phyloP scores from a whole-genome alignment of 1,140 invertebrate species.

The Patella vulgata region DNA sequence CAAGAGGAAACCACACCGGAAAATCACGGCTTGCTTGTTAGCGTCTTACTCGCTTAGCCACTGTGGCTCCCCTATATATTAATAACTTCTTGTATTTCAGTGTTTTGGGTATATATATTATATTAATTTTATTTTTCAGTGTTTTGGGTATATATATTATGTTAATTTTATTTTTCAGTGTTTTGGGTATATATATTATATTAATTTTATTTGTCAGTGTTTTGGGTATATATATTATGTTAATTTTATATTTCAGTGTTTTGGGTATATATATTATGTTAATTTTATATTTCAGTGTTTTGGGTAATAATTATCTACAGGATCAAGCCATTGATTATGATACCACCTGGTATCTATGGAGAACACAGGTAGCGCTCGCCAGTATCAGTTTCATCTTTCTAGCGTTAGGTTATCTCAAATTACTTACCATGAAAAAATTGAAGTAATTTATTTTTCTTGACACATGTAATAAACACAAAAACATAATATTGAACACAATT shows the following conservation, averaged over 20 bases:
- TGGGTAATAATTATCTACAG: constrained; percentile 47
- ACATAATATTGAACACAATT: too few species aligned
- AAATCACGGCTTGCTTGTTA: too few species aligned
- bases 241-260: too few species aligned
- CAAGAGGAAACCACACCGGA: too few species aligned
- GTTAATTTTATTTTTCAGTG: neutral
- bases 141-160: neutral
- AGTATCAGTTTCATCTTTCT: constrained; percentile 46
- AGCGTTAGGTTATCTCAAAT: constrained; percentile 51
- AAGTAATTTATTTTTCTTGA: constrained; percentile 21
- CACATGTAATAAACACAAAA: too few species aligned
- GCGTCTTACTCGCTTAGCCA: too few species aligned
- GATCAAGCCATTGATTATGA: constrained; percentile 46
- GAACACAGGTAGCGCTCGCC: constrained; percentile 48
- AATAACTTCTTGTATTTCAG: too few species aligned
- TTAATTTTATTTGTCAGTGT: neutral
- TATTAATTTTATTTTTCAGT: constrained; percentile 1
- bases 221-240: neutral
- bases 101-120: too few species aligned
- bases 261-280: too few species aligned
- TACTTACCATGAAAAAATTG: constrained; percentile 48
- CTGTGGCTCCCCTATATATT: too few species aligned
- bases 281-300: constrained; percentile 24
- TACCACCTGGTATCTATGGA: constrained; percentile 59
- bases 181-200: neutral